Base-by-base conservation (phyloP, 1,140 invertebrate genomes). In the Conopomorpha cramerella region DNA sequence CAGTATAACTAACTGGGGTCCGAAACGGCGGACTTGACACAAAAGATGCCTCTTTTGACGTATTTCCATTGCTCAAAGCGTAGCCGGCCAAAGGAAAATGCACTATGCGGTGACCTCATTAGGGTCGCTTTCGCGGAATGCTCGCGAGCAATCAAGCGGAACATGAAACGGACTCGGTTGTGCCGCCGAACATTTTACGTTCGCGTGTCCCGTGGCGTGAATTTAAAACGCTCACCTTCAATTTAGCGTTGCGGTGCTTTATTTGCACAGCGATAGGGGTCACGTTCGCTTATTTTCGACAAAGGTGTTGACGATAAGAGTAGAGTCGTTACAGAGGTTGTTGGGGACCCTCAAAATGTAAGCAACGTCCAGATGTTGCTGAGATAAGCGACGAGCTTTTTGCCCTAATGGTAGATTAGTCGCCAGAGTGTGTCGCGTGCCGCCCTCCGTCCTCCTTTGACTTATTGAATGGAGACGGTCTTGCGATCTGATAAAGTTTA, bases 351-450 rank as follows among this genome's bases (percentile, higher is more conserved):
- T 65, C 57, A 57, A 65, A 72, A 63, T 68, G 68, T 68, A 67
- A 66, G 68, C 66, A 68, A 65, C 52, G 55, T 49, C 53, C 66
- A 74, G 64, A 71, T 74, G 66, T 67, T 45, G 50, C 55, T 62
- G 68, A 73, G 71, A 67, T 68, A 58, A 40, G 55, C 47, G 31
- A 51, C 55, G 47, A 67, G 66, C 58, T 62, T 72, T 64, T 65
- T 59, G 55, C 45, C 51, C 57, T 68, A 73, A 73, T 71, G 58
- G 52, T 51, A 58, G 57, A 65, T 68, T 68, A 67, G 53, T 49
- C 39, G 64, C 43, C 59, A 39, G 39, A 57, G 8, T 30, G 56
- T 58, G 51, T 51, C 46, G 50, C 47, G 41, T 48, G 45, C 30
- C 41, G 36, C 32, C 35, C 43, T 40, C 40, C 40, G 27, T 25